Evolutionary conservation across 2,797 vertebrate genomes (phyloP), one percentile per base, ranked within the genome.

Genomic region (Ataeniobius toweri): DNA sequence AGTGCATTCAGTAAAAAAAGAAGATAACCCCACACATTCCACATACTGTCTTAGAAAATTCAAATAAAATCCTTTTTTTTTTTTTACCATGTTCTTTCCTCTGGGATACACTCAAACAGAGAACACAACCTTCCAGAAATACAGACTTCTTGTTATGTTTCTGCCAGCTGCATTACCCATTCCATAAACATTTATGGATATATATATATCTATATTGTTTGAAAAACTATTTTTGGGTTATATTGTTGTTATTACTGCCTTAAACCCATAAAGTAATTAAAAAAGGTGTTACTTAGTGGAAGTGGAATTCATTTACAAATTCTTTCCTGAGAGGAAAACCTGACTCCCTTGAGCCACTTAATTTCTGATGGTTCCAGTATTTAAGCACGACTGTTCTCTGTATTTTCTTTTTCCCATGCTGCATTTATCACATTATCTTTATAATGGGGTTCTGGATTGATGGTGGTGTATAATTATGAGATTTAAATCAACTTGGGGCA

Each of bases 131-230:
- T 77, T 73, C 26, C 58, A 53, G 87, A 78, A 86, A 82, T 9
- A 80, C 12, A 85, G 59, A 82, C 80, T 50, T 83, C 72, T 61
- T 73, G 71, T 83, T 80, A 74, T 79, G 67, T 81, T 80, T 77
- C 78, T 84, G 74, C 74, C n/a, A 70, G 58, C 74, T 83, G 85
- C 72, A 59, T 72, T 59, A 89, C 83, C 86, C 85, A 83, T 12
- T 83, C 90, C 91, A 74, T 73, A 86, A 90, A 88, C 84, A 88
- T 92, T 88, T 92, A 88, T 50, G 31, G 31, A 31, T 31, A 31
- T 31, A 31, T 31, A 31, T 31, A 31, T 36, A 36, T 36, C 3
- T 36, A 36, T 36, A 36, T 36, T 36, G 36, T 36, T 36, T 36
- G 36, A 36, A 36, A 36, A 36, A 36, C 36, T 36, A 36, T 36